These are phyloP conservation scores for Lasioglossum lativentre DNA, from an alignment of 2,888 invertebrate species.

Conservation along the genomic window DNA sequence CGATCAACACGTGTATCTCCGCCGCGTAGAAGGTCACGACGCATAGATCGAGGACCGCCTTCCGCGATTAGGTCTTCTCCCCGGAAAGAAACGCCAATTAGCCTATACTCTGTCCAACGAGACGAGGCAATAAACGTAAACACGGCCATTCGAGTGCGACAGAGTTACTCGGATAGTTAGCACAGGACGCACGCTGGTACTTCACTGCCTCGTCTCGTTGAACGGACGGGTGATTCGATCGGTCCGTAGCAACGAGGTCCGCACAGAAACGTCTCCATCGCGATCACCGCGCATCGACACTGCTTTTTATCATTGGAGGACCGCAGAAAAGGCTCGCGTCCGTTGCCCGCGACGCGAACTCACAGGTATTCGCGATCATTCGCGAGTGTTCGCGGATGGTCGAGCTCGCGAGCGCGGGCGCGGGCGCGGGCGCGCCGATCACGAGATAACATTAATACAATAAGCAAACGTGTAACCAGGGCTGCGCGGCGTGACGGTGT, in stretches of 20 bases:
- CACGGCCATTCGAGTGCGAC: not conserved
- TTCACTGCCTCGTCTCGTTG: not conserved
- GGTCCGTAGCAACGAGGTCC: not conserved
- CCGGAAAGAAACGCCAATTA: not conserved
- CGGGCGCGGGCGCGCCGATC: slow-evolving; percentile 9
- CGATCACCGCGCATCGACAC: not conserved
- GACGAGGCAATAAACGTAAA: not conserved
- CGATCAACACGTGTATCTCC: slow-evolving; percentile 26
- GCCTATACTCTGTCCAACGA: not conserved
- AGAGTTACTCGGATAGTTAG: not conserved
- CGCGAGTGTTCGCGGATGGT: not conserved
- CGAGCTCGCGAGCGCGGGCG: not conserved
- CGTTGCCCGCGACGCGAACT: not conserved
- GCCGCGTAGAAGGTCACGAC: slow-evolving; percentile 31
- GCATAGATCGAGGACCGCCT: slow-evolving; percentile 5
- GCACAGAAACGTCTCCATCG: not conserved
- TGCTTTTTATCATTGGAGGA: not conserved
- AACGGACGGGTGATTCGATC: not conserved
- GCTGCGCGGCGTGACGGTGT: slow-evolving; percentile 4
- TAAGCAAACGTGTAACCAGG: slow-evolving; percentile 14
- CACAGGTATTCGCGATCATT: not conserved
- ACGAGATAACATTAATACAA: slow-evolving; percentile 34
- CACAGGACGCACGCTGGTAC: not conserved
- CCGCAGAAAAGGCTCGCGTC: not conserved
- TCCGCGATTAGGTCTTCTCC: not conserved